Conservation (phyloP, 1,140 invertebrate genomes). For the Lordiphosa collinella region DNA sequence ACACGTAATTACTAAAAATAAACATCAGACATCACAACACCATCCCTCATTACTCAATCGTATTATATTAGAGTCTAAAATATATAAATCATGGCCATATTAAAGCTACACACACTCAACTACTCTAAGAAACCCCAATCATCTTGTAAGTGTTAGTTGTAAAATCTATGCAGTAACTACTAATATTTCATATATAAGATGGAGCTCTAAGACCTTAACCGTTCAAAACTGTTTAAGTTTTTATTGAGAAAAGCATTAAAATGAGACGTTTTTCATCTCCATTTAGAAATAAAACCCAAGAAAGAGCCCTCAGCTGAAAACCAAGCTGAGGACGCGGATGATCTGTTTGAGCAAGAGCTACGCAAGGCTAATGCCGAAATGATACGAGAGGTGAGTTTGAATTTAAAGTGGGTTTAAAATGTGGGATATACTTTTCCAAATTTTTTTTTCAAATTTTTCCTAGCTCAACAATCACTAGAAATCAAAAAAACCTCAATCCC, state of each 20-base stretch:
- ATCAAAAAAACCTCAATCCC: slow-evolving; percentile 23
- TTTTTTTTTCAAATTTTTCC: slow-evolving; percentile 20
- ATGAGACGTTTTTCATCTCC: not conserved
- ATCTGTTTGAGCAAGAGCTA: slow-evolving; percentile 72
- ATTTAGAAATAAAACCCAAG: slow-evolving; percentile 74
- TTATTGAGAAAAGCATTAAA: not conserved
- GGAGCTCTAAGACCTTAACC: slow-evolving; percentile 49
- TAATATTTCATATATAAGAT: slow-evolving; percentile 38
- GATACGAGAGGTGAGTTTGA: slow-evolving; percentile 70
- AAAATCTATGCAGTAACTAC: slow-evolving; percentile 19
- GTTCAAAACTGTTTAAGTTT: slow-evolving; percentile 28
- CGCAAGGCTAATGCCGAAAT: slow-evolving; percentile 72
- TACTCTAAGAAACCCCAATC: slow-evolving; percentile 48
- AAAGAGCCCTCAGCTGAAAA: slow-evolving; percentile 26
- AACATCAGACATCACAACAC: slow-evolving; percentile 9
- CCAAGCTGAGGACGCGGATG: slow-evolving; percentile 38
- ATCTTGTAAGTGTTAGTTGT: slow-evolving; percentile 55
- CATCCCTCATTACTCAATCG: slow-evolving; percentile 34
- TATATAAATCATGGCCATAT: slow-evolving; percentile 31
- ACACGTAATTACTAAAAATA: slow-evolving; percentile 80
- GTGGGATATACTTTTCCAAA: not conserved
- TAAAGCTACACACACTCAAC: slow-evolving; percentile 7
- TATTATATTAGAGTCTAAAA: slow-evolving; percentile 36
- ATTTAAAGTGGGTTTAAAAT: not conserved
- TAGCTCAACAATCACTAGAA: slow-evolving; percentile 71